A percentile compares a stretch with the other conserved stretches of the same genome.
Conservation (phyloP, 2,797 vertebrate genomes). For the Oreonectes daqikongensis region DNA sequence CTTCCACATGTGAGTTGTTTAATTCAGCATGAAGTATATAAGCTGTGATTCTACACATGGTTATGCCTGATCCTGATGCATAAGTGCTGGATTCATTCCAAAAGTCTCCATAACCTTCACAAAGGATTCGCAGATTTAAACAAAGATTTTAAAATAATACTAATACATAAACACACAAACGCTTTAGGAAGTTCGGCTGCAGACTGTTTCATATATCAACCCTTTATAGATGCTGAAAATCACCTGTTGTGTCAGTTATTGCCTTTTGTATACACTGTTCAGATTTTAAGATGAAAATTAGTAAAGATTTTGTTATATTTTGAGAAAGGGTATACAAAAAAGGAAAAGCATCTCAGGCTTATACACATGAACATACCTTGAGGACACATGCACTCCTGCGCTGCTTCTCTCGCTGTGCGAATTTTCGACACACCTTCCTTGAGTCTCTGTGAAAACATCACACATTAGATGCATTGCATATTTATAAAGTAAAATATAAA, state of each 20-base stretch:
- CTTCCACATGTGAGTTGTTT: conserved; percentile 61
- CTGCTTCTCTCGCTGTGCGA: conserved; percentile 74
- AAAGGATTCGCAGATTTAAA: neutral
- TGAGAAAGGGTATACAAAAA: neutral
- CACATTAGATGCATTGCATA: neutral
- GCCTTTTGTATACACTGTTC: neutral
- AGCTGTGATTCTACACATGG: conserved; percentile 45
- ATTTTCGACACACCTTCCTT: conserved; percentile 75
- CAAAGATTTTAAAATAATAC: neutral
- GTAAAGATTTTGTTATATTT: neutral
- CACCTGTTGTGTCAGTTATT: conserved; percentile 7
- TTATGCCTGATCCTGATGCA: conserved; percentile 11
- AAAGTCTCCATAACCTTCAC: no score
- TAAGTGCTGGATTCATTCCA: neutral
- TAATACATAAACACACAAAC: neutral
- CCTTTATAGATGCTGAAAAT: neutral
- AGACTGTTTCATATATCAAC: neutral
- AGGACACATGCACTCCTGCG: conserved; percentile 76
- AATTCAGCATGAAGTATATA: conserved; percentile 48
- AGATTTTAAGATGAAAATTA: neutral
- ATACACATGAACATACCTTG: conserved; percentile 70
- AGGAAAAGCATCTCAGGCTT: neutral
- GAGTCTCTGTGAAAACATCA: conserved; percentile 71
- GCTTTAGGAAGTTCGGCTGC: neutral
- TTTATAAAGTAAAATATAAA: no score